Conservation (phyloP, 2,888 invertebrate species). For the Chesias legatella region DNA sequence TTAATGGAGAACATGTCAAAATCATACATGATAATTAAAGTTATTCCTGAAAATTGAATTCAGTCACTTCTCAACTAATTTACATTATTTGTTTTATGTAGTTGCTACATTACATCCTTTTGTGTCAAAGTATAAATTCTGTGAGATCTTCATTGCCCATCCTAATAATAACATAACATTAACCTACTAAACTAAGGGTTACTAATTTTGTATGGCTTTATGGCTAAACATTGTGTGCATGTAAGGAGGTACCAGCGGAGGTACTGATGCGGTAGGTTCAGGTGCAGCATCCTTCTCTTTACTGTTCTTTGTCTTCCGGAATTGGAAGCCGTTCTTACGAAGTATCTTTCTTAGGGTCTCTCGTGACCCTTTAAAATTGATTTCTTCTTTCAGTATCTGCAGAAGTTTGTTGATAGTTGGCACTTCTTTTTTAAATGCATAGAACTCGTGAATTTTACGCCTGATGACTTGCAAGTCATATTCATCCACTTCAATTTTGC, state of each 20-base stretch:
- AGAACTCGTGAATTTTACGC: slow-evolving; percentile 72
- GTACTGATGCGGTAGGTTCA: slow-evolving; percentile 53
- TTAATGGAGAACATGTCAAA: too few relatives aligned
- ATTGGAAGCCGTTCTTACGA: slow-evolving; percentile 71
- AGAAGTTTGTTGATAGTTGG: slow-evolving; percentile 70
- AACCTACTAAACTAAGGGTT: neutral
- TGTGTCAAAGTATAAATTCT: neutral
- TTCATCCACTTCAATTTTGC: slow-evolving; percentile 71
- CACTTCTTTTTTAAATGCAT: slow-evolving; percentile 71
- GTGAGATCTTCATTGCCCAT: neutral
- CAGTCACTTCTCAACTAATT: too few relatives aligned
- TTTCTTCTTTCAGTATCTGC: slow-evolving; percentile 69
- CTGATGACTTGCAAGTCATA: slow-evolving; percentile 69
- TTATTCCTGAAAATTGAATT: too few relatives aligned
- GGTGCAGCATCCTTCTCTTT: slow-evolving; percentile 63
- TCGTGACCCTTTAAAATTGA: slow-evolving; percentile 69
- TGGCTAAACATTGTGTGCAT: slow-evolving; percentile 72
- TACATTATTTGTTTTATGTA: too few relatives aligned
- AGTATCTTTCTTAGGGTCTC: slow-evolving; percentile 69
- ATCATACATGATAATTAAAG: too few relatives aligned
- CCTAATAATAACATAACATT: neutral
- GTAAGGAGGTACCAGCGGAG: slow-evolving; percentile 66
- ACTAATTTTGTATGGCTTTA: slow-evolving; percentile 55
- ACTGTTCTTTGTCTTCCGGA: slow-evolving; percentile 68
- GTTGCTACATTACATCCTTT: too few relatives aligned